phyloP scores from a whole-genome alignment of 2,797 vertebrate genomes.

The Pantherophis alleghaniensis region DNA sequence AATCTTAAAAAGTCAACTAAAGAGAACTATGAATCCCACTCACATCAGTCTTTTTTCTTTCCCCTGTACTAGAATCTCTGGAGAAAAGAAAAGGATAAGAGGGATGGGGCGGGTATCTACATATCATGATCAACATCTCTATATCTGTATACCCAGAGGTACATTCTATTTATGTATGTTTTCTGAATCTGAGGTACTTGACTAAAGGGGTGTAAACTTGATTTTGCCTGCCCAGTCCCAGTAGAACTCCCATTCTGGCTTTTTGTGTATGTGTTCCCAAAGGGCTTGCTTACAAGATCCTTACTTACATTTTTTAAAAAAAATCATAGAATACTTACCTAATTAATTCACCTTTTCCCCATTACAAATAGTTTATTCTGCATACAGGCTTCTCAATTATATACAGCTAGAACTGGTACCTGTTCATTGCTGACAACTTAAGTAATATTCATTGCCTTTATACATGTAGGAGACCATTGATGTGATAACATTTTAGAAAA shows the following conservation, averaged over 20 bases:
- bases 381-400: not conserved
- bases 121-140: not conserved
- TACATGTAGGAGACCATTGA: not conserved
- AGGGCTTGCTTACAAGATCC: not conserved
- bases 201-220: not conserved
- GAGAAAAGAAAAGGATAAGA: not conserved
- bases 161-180: not conserved
- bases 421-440: not conserved
- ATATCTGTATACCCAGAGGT: not conserved
- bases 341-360: not conserved
- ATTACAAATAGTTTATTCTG: not conserved
- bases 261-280: not conserved
- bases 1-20: not conserved
- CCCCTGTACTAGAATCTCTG: not conserved
- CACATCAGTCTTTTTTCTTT: not conserved
- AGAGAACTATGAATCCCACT: not conserved
- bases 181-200: not conserved
- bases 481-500: not conserved
- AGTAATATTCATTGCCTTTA: not conserved
- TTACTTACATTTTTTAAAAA: not conserved
- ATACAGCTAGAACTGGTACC: not conserved
- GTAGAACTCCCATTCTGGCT: not conserved
- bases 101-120: not conserved
- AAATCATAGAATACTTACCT: not conserved
- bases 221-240: not conserved